Percentiles rank a stretch among this genome's conserved stretches.
Conservation (phyloP, 2,113 vertebrate genomes). For the Pampusana beccarii region DNA sequence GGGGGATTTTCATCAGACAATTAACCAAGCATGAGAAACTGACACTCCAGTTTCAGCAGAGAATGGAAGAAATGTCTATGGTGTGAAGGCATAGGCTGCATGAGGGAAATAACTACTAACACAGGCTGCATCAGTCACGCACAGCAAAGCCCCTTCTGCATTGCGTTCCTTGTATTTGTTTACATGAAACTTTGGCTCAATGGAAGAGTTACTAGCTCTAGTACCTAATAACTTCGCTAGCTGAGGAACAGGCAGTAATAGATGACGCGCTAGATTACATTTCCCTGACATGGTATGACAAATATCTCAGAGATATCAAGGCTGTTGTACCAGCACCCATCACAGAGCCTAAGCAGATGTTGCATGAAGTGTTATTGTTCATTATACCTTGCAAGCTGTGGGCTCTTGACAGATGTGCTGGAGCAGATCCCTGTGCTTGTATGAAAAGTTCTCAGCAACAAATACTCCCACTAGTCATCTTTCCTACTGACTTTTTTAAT, state of each 20-base stretch:
- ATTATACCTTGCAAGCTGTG: neutral
- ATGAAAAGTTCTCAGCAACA: neutral
- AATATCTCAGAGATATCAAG: neutral
- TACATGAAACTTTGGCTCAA: neutral
- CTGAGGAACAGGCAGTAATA: neutral
- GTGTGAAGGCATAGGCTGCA: neutral
- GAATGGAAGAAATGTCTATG: neutral
- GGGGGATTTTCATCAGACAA: neutral
- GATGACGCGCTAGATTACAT: neutral
- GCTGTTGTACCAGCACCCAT: neutral
- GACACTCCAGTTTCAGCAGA: neutral
- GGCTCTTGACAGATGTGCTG: slow-evolving; percentile 21
- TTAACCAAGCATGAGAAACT: neutral
- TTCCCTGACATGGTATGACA: neutral
- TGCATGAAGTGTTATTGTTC: neutral
- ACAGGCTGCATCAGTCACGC: neutral
- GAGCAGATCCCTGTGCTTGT: neutral
- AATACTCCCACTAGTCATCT: neutral
- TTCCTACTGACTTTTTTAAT: neutral
- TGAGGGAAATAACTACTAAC: neutral
- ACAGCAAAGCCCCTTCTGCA: neutral
- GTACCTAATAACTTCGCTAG: neutral
- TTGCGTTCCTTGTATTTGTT: neutral
- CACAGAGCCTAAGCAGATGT: neutral
- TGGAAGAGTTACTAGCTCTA: neutral